Conservation (phyloP, 2,797 vertebrate species). For the Xenops minutus region DNA sequence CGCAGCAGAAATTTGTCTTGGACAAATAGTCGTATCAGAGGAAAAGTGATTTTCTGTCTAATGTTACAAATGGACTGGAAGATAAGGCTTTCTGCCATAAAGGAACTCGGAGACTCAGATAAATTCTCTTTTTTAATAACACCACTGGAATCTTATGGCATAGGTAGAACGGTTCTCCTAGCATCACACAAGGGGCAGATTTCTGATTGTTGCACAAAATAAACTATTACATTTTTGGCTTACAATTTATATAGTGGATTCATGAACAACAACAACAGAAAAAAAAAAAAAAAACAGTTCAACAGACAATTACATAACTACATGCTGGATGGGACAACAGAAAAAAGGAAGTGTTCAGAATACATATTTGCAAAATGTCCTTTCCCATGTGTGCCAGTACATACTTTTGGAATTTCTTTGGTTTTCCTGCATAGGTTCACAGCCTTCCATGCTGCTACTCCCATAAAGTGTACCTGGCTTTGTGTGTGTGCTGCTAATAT, state of each 20-base stretch:
- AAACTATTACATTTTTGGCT: background rate
- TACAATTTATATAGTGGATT: background rate
- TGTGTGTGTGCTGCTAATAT: background rate
- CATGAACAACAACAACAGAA: background rate
- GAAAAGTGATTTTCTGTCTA: background rate
- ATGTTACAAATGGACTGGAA: background rate
- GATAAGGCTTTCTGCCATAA: background rate
- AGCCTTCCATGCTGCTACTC: background rate
- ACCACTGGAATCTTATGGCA: background rate
- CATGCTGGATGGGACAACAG: background rate
- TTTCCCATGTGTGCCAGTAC: background rate
- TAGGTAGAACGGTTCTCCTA: background rate
- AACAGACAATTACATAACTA: background rate
- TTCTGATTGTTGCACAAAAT: background rate
- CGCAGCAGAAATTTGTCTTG: background rate
- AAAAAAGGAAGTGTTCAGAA: background rate
- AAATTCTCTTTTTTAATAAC: background rate
- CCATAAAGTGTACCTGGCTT: background rate
- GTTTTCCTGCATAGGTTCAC: background rate
- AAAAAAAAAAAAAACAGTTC: background rate
- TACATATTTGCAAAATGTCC: rapidly evolving
- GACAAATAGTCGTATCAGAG: background rate
- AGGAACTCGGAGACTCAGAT: background rate
- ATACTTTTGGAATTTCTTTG: background rate
- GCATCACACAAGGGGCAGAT: background rate